Base-by-base conservation (phyloP, 2,113 vertebrate species). In the Phalacrocorax pelagicus region DNA sequence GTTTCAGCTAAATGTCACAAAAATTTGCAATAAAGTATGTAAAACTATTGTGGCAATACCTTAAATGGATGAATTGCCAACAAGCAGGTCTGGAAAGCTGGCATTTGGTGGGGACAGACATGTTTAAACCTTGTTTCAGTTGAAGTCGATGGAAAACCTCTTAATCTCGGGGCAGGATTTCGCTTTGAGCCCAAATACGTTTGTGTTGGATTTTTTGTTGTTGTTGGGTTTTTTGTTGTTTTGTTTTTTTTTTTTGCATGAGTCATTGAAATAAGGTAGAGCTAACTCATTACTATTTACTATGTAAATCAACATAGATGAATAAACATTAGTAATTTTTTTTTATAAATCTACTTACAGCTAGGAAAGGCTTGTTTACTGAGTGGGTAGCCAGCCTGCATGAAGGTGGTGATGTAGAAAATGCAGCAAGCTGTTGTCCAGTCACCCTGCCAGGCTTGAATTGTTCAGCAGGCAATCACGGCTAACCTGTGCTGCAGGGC, bases 381-480 rank as follows among this genome's bases (percentile, higher is more conserved):
- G 75, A 97, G 92, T 84, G 98, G 57, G 96, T 70, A 38, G 98
- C 92, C 83, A 99, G 29, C 7, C 97, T 95, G 67, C 95, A 91
- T 8, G 82, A 85, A 63, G 95, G 80, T 3, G 92, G 89, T 0
- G 72, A 88, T 8, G 97, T 85, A 40, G 90, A 26, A 95, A 96
- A 98, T 10, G 97, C 96, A 24, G 97, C 92, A 65, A 97, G 15
- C 69, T 98, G 96, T 71, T 96, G 46, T 36, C 98, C 98, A 1
- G 16, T 86, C 94, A 10, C 97, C 97, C 47, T 96, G 81, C 98
- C 98, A 98, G 40, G 90, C 93, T 86, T 97, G 98, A 72, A 98
- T 92, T 3, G 82, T 93, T 36, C 98, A 94, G 3, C 21, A 38
- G 32, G 42, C 94, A 62, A 98, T 98, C 74, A 1, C 98, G 98